Evolutionary conservation across 2,113 vertebrate species (phyloP).

Genomic region (Clinocottus analis): DNA sequence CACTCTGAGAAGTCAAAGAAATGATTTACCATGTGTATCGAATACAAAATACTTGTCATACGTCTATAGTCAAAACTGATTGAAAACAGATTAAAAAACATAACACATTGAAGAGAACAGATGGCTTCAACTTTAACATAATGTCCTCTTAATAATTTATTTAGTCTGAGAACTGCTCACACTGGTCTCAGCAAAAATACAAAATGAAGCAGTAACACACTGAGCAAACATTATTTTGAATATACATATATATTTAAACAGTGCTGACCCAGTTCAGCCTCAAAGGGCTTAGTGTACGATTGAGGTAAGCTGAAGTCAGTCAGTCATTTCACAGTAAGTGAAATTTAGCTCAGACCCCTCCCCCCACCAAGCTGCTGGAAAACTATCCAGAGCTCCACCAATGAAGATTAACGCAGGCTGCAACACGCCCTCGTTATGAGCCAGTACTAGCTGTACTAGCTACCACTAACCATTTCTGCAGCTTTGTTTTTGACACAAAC

Average conservation of each 20-base stretch:
- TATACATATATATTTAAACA: background rate
- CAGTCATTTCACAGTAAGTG: background rate
- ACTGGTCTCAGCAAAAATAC: background rate
- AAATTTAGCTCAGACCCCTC: background rate
- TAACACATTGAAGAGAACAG: background rate
- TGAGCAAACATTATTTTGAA: background rate
- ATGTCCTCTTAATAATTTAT: background rate
- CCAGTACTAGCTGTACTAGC: no score
- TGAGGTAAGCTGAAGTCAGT: background rate
- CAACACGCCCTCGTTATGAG: background rate
- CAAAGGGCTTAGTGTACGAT: background rate
- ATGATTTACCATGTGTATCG: background rate
- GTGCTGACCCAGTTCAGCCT: background rate
- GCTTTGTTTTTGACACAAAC: background rate
- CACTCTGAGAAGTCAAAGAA: background rate
- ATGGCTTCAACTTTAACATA: background rate
- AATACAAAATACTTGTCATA: background rate
- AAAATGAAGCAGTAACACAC: background rate
- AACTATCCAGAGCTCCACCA: background rate
- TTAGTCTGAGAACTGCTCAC: background rate
- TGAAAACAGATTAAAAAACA: no score
- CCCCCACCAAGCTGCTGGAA: background rate
- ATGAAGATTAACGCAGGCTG: background rate
- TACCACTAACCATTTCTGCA: background rate
- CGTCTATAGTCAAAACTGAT: background rate